A percentile compares a stretch with the other conserved stretches of the same genome.
Conservation (phyloP, 2,113 vertebrate genomes). For the Butastur rufipennis region DNA sequence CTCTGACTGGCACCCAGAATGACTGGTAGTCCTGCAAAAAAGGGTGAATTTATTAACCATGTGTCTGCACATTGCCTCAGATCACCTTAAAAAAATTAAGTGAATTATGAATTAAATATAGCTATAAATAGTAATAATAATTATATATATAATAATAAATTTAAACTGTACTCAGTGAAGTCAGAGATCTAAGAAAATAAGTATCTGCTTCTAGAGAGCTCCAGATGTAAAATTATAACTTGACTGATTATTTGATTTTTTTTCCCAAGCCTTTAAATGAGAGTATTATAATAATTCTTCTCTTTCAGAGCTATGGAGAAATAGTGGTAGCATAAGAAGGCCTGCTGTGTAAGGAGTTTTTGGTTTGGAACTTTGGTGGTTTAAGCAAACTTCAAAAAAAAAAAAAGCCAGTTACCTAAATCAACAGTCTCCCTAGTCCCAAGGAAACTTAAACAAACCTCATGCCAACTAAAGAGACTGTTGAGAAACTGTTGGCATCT, state of each 20-base stretch:
- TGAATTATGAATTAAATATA: not conserved
- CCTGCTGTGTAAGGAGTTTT: slow-evolving; percentile 1
- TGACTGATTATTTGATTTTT: not conserved
- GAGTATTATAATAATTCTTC: not conserved
- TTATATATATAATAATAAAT: not conserved
- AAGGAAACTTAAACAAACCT: slow-evolving; percentile 20
- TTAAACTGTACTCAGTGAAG: not conserved
- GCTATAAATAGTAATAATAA: not conserved
- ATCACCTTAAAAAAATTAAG: not conserved
- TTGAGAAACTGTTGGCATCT: slow-evolving; percentile 17
- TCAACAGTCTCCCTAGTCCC: slow-evolving; percentile 1
- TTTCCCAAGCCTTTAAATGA: not conserved
- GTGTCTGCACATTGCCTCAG: not conserved
- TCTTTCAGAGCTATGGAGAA: slow-evolving; percentile 1
- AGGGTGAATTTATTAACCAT: not conserved
- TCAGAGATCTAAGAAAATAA: not conserved
- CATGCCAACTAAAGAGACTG: not conserved
- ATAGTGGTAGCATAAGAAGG: not conserved
- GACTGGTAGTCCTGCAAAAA: slow-evolving; percentile 77
- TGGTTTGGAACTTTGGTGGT: slow-evolving; percentile 11
- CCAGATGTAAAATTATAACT: not conserved
- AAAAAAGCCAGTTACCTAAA: slow-evolving; percentile 5
- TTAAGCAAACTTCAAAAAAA: slow-evolving; percentile 35
- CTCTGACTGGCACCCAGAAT: slow-evolving; percentile 72
- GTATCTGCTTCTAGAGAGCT: not conserved